Conservation (phyloP, 2,888 invertebrate genomes). For the Willowsia nigromaculata region DNA sequence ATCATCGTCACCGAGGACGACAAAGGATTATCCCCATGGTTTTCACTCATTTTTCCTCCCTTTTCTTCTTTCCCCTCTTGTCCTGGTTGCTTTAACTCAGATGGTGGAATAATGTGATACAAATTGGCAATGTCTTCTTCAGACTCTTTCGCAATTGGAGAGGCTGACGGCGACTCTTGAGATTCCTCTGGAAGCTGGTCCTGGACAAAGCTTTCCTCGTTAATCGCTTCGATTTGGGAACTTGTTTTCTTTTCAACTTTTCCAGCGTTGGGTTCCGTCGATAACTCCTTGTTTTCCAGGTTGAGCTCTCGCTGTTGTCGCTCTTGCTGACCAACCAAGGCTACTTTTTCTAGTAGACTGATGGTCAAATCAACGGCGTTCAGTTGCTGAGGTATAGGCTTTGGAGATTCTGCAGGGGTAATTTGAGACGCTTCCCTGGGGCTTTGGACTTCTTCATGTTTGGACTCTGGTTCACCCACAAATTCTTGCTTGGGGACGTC, state of each 20-base stretch:
- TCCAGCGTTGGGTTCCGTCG: conserved; percentile 25
- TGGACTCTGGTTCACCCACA: not conserved
- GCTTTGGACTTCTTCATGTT: not conserved
- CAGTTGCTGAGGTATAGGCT: not conserved
- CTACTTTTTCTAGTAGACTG: not conserved
- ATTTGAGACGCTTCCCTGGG: not conserved
- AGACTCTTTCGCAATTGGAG: not conserved
- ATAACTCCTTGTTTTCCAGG: not conserved
- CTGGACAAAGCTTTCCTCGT: conserved; percentile 55
- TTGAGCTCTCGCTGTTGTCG: conserved; percentile 52
- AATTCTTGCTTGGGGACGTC: not conserved
- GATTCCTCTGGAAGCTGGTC: conserved; percentile 46
- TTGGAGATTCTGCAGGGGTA: not conserved
- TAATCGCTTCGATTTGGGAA: not conserved
- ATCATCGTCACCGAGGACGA: too few species aligned
- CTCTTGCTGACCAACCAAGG: not conserved
- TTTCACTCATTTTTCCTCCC: not conserved
- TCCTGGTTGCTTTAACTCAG: not conserved
- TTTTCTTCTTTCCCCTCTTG: not conserved
- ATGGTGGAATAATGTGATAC: not conserved
- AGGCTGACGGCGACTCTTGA: not conserved
- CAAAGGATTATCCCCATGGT: not conserved
- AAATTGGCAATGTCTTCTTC: not conserved
- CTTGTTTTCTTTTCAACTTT: not conserved
- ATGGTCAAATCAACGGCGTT: not conserved